phyloP scores from a whole-genome alignment of 1,140 invertebrate species.

The Ceratina calcarata region DNA sequence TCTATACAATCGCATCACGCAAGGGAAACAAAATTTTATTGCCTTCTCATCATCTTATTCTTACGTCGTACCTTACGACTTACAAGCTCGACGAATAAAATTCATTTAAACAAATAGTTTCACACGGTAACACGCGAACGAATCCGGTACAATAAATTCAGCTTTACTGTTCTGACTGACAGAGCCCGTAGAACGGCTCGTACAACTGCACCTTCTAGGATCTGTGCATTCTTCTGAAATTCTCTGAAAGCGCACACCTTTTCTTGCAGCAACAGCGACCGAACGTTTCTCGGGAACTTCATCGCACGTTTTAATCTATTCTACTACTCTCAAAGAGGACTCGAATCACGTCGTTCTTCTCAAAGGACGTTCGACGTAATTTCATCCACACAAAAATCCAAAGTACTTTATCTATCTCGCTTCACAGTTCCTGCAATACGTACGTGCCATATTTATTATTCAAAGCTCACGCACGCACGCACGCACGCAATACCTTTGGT shows the following conservation, averaged over 20 bases:
- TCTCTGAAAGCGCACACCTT: conserved; percentile 63
- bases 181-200: conserved; percentile 25
- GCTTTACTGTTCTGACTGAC: conserved; percentile 20
- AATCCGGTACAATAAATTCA: background rate
- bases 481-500: conserved; percentile 32
- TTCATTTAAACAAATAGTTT: background rate
- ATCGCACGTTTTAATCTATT: conserved; percentile 60
- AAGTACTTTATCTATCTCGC: conserved; percentile 47
- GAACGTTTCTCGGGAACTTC: conserved; percentile 62
- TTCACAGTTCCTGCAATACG: conserved; percentile 53
- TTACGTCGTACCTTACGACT: background rate
- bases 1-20: background rate
- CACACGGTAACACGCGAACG: background rate
- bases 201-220: conserved; percentile 57
- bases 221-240: conserved; percentile 60
- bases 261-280: conserved; percentile 58
- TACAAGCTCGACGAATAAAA: background rate
- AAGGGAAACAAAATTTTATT: conserved; percentile 6
- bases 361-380: conserved; percentile 42
- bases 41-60: background rate
- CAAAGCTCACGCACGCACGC: conserved; percentile 8
- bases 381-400: conserved; percentile 35
- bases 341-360: conserved; percentile 39
- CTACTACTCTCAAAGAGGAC: conserved; percentile 55
- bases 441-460: conserved; percentile 43